Evolutionary conservation across 2,797 vertebrate genomes (phyloP).

Genomic region (Argyrosomus regius): DNA sequence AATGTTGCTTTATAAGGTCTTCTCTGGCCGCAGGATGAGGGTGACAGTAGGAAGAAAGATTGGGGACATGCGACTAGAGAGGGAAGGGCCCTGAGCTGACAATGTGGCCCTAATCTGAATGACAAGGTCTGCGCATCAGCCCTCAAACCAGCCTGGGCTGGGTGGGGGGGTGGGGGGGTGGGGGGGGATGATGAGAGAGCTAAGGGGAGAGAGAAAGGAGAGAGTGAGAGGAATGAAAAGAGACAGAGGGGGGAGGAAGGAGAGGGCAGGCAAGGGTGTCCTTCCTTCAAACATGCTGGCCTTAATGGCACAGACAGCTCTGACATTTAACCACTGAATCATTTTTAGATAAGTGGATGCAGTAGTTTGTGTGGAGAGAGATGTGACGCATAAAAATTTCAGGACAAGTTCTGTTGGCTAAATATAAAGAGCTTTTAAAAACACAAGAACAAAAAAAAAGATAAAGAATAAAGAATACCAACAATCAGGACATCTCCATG

Average conservation of each 20-base stretch:
- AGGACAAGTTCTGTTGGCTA: slow-evolving; percentile 30
- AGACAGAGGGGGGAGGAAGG: slow-evolving; percentile 68
- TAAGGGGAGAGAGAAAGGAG: slow-evolving; percentile 71
- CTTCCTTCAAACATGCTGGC: slow-evolving; percentile 86
- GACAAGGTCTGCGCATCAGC: slow-evolving; percentile 87
- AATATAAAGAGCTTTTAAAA: slow-evolving; percentile 48
- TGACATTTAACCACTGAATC: slow-evolving; percentile 83
- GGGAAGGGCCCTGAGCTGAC: slow-evolving; percentile 87
- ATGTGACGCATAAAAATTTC: slow-evolving; percentile 54
- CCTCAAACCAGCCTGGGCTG: slow-evolving; percentile 70
- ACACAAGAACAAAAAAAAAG: background rate
- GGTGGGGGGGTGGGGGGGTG: slow-evolving; percentile 63
- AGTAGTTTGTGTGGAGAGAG: slow-evolving; percentile 29
- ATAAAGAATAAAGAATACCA: background rate
- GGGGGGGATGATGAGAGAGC: slow-evolving; percentile 83
- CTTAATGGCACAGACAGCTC: slow-evolving; percentile 87
- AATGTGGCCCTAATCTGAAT: slow-evolving; percentile 93
- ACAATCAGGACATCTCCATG: background rate
- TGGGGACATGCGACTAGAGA: slow-evolving; percentile 61
- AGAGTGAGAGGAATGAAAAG: slow-evolving; percentile 78
- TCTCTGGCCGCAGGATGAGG: slow-evolving; percentile 75
- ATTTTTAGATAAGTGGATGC: slow-evolving; percentile 78
- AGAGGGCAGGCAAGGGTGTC: slow-evolving; percentile 66
- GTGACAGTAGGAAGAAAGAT: slow-evolving; percentile 77
- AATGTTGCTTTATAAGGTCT: slow-evolving; percentile 81